A percentile compares a stretch with the other conserved stretches of the same genome.
Evolutionary conservation across 2,888 invertebrate genomes (phyloP).

Genomic region (Cryptops parisi): DNA sequence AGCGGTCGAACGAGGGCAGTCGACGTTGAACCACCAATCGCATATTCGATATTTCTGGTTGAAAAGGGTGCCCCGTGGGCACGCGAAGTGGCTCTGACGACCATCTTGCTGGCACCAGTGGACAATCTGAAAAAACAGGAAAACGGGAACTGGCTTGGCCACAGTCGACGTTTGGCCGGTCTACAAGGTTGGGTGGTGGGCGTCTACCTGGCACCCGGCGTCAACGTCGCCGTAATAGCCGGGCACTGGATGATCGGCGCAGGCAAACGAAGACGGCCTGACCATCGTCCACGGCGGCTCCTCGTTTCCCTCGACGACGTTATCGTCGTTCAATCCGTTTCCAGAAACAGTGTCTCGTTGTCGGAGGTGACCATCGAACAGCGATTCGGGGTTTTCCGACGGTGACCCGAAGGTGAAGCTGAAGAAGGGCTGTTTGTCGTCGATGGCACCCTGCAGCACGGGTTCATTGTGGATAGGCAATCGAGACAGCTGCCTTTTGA

Average conservation of each 20-base stretch:
- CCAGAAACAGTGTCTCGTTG: conserved; percentile 13
- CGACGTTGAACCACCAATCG: too few relatives aligned
- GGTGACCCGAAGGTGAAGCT: not conserved
- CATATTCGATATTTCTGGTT: too few relatives aligned
- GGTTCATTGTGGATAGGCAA: not conserved
- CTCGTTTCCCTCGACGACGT: conserved; percentile 1
- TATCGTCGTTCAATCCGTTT: conserved; percentile 14
- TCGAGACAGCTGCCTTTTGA: not conserved
- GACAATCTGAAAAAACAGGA: too few relatives aligned
- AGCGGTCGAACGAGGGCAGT: too few relatives aligned
- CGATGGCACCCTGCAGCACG: not conserved
- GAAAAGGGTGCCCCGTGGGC: too few relatives aligned
- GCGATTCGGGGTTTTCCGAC: not conserved
- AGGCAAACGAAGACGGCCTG: conserved; percentile 17
- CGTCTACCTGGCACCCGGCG: conserved; percentile 18
- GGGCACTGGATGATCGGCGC: conserved; percentile 13
- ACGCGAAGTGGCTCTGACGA: too few relatives aligned
- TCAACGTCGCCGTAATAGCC: conserved; percentile 18
- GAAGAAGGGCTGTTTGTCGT: not conserved
- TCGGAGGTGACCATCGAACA: not conserved
- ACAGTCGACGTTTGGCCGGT: too few relatives aligned
- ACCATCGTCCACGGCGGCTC: too few relatives aligned
- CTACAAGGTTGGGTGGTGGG: too few relatives aligned
- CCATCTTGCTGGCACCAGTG: too few relatives aligned
- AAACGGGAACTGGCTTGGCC: too few relatives aligned